Evolutionary conservation across 2,888 invertebrate species (phyloP).

Genomic region (Selenia dentaria): DNA sequence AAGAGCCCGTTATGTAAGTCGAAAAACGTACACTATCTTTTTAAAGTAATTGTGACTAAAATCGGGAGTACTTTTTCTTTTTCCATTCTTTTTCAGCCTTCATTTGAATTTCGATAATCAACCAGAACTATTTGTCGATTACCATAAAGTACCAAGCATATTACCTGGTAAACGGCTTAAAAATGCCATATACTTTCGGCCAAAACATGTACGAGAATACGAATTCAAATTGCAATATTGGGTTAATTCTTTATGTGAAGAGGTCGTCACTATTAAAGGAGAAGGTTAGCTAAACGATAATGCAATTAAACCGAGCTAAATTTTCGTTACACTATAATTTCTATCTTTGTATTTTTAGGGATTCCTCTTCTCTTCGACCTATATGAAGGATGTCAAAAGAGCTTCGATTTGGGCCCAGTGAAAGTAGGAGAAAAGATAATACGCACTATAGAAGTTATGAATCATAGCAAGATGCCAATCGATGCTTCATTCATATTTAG

Average conservation of each 20-base stretch:
- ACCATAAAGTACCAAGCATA: slow-evolving; percentile 62
- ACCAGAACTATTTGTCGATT: slow-evolving; percentile 79
- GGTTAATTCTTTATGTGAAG: slow-evolving; percentile 81
- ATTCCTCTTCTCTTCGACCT: slow-evolving; percentile 71
- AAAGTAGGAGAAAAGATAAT: slow-evolving; percentile 78
- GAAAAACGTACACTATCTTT: no score
- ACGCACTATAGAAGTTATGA: slow-evolving; percentile 83
- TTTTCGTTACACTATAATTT: neutral
- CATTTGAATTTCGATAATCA: slow-evolving; percentile 74
- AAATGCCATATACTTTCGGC: slow-evolving; percentile 83
- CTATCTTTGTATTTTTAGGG: slow-evolving; percentile 44
- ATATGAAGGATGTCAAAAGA: slow-evolving; percentile 78
- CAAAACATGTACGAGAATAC: slow-evolving; percentile 77
- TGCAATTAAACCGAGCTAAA: neutral
- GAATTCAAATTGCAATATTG: slow-evolving; percentile 78
- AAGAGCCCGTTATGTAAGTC: slow-evolving; percentile 58
- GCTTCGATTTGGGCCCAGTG: slow-evolving; percentile 70
- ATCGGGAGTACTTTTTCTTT: no score
- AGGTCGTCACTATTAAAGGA: slow-evolving; percentile 78
- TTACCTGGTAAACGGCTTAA: slow-evolving; percentile 64
- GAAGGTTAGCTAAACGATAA: slow-evolving; percentile 65
- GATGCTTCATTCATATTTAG: slow-evolving; percentile 79
- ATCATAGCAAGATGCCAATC: slow-evolving; percentile 82
- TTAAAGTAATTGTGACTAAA: no score
- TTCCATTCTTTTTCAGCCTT: slow-evolving; percentile 73